Base-by-base conservation (phyloP, 1,140 invertebrate species). In the Portunus trituberculatus region DNA sequence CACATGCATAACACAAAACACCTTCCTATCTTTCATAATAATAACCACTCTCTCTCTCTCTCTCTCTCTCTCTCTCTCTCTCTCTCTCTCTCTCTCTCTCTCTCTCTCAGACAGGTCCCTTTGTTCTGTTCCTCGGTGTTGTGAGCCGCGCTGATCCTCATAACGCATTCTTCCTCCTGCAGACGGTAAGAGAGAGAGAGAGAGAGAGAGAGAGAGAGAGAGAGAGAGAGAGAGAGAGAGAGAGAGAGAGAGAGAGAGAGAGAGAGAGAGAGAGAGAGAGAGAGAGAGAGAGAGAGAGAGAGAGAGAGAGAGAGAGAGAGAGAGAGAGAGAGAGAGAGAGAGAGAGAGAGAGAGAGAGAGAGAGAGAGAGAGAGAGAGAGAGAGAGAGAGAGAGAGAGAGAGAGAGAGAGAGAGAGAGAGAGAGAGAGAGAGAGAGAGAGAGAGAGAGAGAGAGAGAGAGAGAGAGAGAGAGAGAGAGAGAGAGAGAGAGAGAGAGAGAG, bases 91-190 rank as follows among this genome's bases (percentile, higher is more conserved):
- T n/a, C 4, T 67, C 29, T 82, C 10, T 48, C 1, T 32, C 46
- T 31, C 12, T 84, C 29, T 1, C 52, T 7, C 94, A 95, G 94
- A 52, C 45, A 16, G 94, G 94, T 0, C 89, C 94, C 16, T 91
- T 95, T 8, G 94, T 95, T 39, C 48, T 95, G 25, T 95, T 67
- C 90, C 45, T 95, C 1, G 94, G 94, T 39, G 94, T 95, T 12
- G 89, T 46, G 6, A 92, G 89, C 28, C 32, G 94, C 7, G 46
- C 94, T 10, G 94, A 95, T 31, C 20, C 52, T 4, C 52, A 95
- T 31, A 87, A 92, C 46, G 87, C 89, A 31, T 95, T 95, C 90
- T 95, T 59, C 20, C 46, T 95, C 2, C 91, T 95, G 90, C 94
- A 95, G 20, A 83, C 94, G 14, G 94, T 95, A 16, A 91, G 94